These are phyloP conservation scores for Acleris holmiana DNA, from an alignment of 2,888 invertebrate species.

Conservation along the genomic window DNA sequence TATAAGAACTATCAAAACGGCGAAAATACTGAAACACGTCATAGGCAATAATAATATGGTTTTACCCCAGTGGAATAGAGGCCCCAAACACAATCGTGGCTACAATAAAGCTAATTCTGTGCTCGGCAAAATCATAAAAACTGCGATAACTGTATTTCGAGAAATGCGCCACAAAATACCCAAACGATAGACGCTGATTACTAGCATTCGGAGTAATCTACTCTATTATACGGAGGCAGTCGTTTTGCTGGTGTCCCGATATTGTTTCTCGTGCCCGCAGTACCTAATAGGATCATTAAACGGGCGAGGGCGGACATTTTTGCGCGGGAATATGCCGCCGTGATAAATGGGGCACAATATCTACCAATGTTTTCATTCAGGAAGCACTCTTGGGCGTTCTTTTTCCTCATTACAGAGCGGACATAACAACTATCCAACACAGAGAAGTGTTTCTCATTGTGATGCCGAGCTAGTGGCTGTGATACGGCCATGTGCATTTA, in stretches of 20 bases:
- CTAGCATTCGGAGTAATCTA: slow-evolving; percentile 25
- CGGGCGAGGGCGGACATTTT: slow-evolving; percentile 46
- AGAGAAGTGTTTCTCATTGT: slow-evolving; percentile 10
- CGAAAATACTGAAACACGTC: no score
- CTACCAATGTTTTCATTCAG: slow-evolving; percentile 46
- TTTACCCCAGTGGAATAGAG: no score
- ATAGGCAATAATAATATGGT: no score
- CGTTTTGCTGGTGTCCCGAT: slow-evolving; percentile 43
- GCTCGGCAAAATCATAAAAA: slow-evolving; percentile 5
- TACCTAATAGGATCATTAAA: slow-evolving; percentile 59
- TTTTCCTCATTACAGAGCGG: slow-evolving; percentile 20
- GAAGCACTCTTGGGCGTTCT: slow-evolving; percentile 24
- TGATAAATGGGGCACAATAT: slow-evolving; percentile 55
- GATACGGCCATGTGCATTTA: neutral
- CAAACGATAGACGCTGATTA: slow-evolving; percentile 30
- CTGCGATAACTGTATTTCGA: slow-evolving; percentile 8
- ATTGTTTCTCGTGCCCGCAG: slow-evolving; percentile 49
- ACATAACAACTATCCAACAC: slow-evolving; percentile 9
- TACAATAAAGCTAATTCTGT: neutral
- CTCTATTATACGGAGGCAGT: slow-evolving; percentile 37
- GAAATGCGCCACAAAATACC: neutral
- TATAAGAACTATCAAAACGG: no score
- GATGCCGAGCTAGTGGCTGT: neutral
- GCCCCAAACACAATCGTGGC: no score
- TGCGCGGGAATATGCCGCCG: slow-evolving; percentile 47